Evolutionary conservation across 2,113 vertebrate species (phyloP).

Genomic region (Sterna hirundo): DNA sequence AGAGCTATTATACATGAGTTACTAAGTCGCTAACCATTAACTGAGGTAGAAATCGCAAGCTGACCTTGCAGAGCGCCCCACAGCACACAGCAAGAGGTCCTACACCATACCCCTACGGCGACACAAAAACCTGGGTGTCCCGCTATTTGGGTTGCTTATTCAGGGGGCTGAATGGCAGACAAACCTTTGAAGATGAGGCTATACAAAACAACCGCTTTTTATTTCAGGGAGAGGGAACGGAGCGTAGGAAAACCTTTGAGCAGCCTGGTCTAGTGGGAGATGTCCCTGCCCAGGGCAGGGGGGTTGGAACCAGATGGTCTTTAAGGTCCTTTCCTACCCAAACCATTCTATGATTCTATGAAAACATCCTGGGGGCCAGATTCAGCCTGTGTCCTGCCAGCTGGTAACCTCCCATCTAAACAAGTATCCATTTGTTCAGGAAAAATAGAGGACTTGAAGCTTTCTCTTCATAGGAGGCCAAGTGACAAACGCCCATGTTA

Average conservation of each 20-base stretch:
- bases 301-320: background rate
- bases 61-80: background rate
- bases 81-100: background rate
- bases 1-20: background rate
- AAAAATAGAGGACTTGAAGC: background rate
- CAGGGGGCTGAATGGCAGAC: background rate
- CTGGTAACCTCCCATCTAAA: background rate
- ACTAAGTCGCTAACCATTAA: background rate
- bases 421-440: background rate
- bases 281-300: background rate
- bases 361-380: background rate
- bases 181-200: background rate
- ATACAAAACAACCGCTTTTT: background rate
- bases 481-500: background rate
- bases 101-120: fast-evolving
- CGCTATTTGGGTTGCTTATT: background rate
- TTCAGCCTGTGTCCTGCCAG: background rate
- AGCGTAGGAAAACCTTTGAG: background rate
- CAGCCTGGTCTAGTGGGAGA: background rate
- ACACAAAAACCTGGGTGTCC: background rate
- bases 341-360: background rate
- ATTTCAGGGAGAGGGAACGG: background rate
- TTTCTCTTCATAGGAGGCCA: background rate
- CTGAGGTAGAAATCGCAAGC: background rate
- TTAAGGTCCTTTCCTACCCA: background rate